Evolutionary conservation across 2,888 invertebrate species (phyloP), one percentile per base, ranked within the genome.

Genomic region (Euplexia lucipara): DNA sequence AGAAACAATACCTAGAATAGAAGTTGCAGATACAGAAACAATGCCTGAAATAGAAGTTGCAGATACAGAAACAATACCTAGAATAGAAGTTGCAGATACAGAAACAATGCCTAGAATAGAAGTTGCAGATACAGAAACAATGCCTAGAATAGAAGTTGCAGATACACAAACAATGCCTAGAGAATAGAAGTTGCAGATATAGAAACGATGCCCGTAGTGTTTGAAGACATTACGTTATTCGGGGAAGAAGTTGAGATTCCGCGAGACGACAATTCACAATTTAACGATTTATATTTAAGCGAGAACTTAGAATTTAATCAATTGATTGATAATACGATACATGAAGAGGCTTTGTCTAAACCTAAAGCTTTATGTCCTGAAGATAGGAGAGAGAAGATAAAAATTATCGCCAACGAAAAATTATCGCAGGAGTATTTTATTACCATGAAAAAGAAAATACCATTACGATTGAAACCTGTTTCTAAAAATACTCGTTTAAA

Each of bases 291-390:
- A 45, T 22, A 22, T 45, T 45, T 26, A 26, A 26, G 26, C 1
- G 45, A 48, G 2, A 48, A 48, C 47, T 30, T 48, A 14, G 37
- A 51, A 35, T n/a, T n/a, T n/a, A n/a, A n/a, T n/a, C n/a, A n/a
- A n/a, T 51, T 51, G 20, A 51, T 51, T 22, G 32, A 48, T 48
- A 32, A 48, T 48, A 16, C 47, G 32, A 32, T 48, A 32, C 47
- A 32, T 30, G 16, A 42, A 4, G 10, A 42, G 42, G 10, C 42
- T 42, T 0, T 9, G 20, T 20, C 42, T 42, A 3, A 42, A 42
- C 12, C 18, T 20, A 20, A 20, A 37, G 0, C 37, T 37, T 37
- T 37, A 37, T 6, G 1, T n/a, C 0, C 37, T 37, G 37, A 37
- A 37, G 37, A 37, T 42, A 18, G 9, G 4, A 42, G 4, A 4